Base-by-base conservation (phyloP, 2,113 vertebrate species). In the Ardeotis arabs region DNA sequence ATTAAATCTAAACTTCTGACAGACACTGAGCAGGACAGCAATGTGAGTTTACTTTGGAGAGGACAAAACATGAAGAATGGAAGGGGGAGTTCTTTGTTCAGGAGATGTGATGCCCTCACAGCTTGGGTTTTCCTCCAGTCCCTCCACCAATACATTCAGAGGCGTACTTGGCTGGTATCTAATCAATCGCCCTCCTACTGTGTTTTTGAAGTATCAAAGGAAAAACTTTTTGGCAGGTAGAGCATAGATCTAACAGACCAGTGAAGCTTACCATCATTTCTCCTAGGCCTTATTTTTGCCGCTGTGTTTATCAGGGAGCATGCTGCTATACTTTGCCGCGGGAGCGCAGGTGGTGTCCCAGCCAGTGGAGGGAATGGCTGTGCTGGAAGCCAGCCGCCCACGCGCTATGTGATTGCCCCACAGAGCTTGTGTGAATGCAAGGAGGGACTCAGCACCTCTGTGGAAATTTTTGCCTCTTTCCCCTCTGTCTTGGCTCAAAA, bases 1-100 rank as follows among this genome's bases (percentile, higher is more conserved):
- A 96, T 84, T 56, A 91, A 80, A 76, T 90, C 23, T 59, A 63
- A 63, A 35, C 19, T 67, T 90, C 68, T 87, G 82, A 45, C 27
- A 93, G 62, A 79, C 18, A 53, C 27, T 55, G 50, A 84, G 33
- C 23, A 74, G 50, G 24, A 84, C 24, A 88, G 37, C 8, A 74
- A 74, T 50, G 16, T 12, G 44, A 41, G 6, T 77, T 84, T 35
- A 62, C 21, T 84, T 62, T 50, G 33, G 37, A 91, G 44, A 1
- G 2, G 22, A 73, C 29, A 53, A 79, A 90, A 27, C 1, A 1
- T 22, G 35, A 80, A 33, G 15, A 49, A 44, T 25, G 39, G 20
- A 83, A 70, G 18, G 14, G 13, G 11, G 14, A 70, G 12, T 4
- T 76, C 39, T 78, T 68, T 85, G 8, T 29, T 14, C 3, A 3